phyloP scores from a whole-genome alignment of 1,140 invertebrate species.

The Drosophila nannoptera region DNA sequence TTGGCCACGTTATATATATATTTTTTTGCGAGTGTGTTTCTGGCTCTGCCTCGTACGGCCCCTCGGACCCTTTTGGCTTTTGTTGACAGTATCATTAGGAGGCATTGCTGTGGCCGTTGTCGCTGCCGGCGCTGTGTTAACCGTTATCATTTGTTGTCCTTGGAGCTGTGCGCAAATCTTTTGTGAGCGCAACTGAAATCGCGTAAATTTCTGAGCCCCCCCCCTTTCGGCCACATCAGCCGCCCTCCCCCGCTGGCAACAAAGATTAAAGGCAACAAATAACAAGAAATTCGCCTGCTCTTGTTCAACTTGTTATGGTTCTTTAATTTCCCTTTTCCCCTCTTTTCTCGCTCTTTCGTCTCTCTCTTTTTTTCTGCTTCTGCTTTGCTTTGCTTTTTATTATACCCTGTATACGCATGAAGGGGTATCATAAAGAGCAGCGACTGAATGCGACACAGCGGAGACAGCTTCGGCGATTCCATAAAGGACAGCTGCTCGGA shows the following conservation, averaged over 20 bases:
- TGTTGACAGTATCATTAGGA: constrained; percentile 74
- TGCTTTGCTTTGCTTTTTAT: neutral
- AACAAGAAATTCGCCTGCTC: constrained; percentile 28
- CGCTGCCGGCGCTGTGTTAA: constrained; percentile 53
- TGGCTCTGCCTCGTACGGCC: neutral
- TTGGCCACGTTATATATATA: constrained; percentile 21
- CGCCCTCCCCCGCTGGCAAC: neutral
- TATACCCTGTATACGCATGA: constrained; percentile 7
- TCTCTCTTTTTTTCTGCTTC: no score
- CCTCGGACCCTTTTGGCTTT: constrained; percentile 35
- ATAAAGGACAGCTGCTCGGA: neutral
- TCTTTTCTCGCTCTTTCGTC: neutral
- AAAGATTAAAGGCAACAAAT: constrained; percentile 59
- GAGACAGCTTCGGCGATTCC: neutral
- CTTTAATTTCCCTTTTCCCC: constrained; percentile 12
- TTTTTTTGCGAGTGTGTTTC: constrained; percentile 4
- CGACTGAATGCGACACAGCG: neutral
- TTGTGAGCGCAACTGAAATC: constrained; percentile 51
- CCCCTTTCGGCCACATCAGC: neutral
- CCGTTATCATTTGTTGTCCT: constrained; percentile 77
- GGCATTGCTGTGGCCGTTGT: constrained; percentile 46
- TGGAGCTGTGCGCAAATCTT: constrained; percentile 54
- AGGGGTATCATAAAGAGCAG: neutral
- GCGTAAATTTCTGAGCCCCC: constrained; percentile 52
- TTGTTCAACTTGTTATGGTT: constrained; percentile 17